Percentiles rank a stretch among this genome's conserved stretches.
These are phyloP conservation scores for Larimichthys polyactis DNA, from an alignment of 2,113 vertebrate genomes.

Conservation along the genomic window DNA sequence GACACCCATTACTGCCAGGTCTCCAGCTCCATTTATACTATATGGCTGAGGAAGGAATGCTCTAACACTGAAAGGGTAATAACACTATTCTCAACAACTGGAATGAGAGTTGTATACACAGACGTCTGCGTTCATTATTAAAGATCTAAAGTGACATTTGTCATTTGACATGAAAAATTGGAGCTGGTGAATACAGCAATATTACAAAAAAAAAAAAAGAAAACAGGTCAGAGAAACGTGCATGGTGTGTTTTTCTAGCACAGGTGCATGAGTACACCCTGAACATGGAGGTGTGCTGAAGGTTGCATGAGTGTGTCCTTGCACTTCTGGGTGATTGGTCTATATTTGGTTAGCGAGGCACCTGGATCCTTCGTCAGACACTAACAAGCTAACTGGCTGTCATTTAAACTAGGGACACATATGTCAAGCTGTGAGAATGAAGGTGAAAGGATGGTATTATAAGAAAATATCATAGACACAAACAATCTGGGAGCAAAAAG, in stretches of 20 bases:
- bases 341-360: constrained; percentile 55
- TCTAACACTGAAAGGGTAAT: constrained; percentile 39
- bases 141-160: constrained; percentile 22
- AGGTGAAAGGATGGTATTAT: constrained; percentile 2
- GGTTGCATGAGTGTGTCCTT: constrained; percentile 39
- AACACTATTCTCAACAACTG: constrained; percentile 11
- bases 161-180: constrained; percentile 6
- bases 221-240: constrained; percentile 15
- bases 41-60: constrained; percentile 30
- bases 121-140: constrained; percentile 36
- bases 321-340: constrained; percentile 45
- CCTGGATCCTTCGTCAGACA: constrained; percentile 37
- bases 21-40: constrained; percentile 59
- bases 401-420: constrained; percentile 38
- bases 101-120: constrained; percentile 21
- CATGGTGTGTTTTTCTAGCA: neutral
- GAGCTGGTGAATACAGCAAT: neutral
- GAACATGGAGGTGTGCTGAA: constrained; percentile 21
- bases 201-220: neutral
- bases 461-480: neutral
- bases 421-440: constrained; percentile 1
- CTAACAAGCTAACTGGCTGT: constrained; percentile 51
- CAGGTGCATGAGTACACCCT: neutral
- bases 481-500: constrained; percentile 8
- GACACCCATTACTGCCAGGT: constrained; percentile 69